Conservation (phyloP, 1,140 invertebrate species). For the Solenopsis invicta region DNA sequence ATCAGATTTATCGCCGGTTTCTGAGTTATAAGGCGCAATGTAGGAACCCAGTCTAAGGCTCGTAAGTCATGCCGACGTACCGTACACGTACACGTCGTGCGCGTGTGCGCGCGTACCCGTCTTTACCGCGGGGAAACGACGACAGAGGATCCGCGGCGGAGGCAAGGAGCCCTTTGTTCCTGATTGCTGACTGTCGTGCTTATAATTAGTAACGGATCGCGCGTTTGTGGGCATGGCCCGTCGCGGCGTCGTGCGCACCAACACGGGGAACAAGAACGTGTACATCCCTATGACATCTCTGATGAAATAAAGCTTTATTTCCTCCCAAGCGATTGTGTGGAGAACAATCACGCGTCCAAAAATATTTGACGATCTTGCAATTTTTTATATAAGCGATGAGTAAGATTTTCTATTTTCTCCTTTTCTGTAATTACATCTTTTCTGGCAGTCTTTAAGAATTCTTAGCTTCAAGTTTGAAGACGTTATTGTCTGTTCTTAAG, state of each 20-base stretch:
- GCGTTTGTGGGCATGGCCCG: slow-evolving; percentile 1
- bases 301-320: slow-evolving; percentile 12
- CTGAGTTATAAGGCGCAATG: slow-evolving; percentile 80
- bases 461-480: too few relatives aligned
- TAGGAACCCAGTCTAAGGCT: slow-evolving; percentile 76
- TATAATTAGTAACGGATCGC: slow-evolving; percentile 81
- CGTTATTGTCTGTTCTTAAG: too few relatives aligned
- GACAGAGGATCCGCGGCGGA: slow-evolving; percentile 38
- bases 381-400: background rate
- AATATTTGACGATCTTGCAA: background rate
- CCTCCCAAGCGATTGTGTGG: background rate
- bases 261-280: background rate
- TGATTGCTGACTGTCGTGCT: slow-evolving; percentile 80
- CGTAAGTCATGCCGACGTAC: slow-evolving; percentile 81
- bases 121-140: slow-evolving; percentile 28
- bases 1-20: slow-evolving; percentile 83
- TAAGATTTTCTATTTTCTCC: background rate
- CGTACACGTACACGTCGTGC: slow-evolving; percentile 57
- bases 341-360: background rate
- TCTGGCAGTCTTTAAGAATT: background rate
- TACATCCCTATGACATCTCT: background rate
- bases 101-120: slow-evolving; percentile 53
- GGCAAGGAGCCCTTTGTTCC: slow-evolving; percentile 77
- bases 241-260: background rate
- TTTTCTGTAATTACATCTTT: background rate